Evolutionary conservation across 2,797 vertebrate species (phyloP), one percentile per base, ranked within the genome.

Genomic region (Gastrophryne carolinensis): DNA sequence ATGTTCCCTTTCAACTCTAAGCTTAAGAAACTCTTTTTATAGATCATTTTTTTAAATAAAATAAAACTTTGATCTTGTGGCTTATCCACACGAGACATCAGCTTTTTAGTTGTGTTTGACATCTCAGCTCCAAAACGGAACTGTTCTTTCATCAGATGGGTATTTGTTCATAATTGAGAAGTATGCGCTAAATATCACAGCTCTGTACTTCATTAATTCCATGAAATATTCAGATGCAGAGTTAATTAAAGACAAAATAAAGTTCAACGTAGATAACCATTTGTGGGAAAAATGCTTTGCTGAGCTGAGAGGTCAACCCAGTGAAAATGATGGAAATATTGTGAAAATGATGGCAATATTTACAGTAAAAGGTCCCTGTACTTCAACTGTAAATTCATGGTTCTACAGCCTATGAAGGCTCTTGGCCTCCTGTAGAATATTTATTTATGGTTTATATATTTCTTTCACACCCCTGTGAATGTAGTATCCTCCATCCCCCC

Each of bases 1-100:
- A 91, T 90, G 86, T 84, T 88, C 80, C 69, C 80, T 87, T 90
- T 88, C 84, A 86, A 76, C 79, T 78, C 73, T 81, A 81, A 86
- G 80, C 82, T 85, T 83, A 88, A 86, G 82, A 84, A 81, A 82
- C 79, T 86, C n/a, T 86, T 84, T 83, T 79, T 84, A 83, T 83
- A 77, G 21, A 77, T 80, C 82, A 24, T 9, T 44, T 44, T 67
- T 81, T 84, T 84, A 87, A 87, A 87, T 91, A 87, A 86, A 87
- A 86, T 82, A 86, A 62, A 82, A 79, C 75, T 84, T 86, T 89
- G 88, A 88, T 90, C 78, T 88, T 82, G 72, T 85, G 79, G 80
- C 83, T 83, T 81, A 79, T 83, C 57, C 77, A 69, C 81, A 30
- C 67, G 69, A 62, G 75, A 84, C 74, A 79, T 72, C 70, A 19